phyloP scores from a whole-genome alignment of 2,888 invertebrate genomes.

The Apocheima hispidaria region DNA sequence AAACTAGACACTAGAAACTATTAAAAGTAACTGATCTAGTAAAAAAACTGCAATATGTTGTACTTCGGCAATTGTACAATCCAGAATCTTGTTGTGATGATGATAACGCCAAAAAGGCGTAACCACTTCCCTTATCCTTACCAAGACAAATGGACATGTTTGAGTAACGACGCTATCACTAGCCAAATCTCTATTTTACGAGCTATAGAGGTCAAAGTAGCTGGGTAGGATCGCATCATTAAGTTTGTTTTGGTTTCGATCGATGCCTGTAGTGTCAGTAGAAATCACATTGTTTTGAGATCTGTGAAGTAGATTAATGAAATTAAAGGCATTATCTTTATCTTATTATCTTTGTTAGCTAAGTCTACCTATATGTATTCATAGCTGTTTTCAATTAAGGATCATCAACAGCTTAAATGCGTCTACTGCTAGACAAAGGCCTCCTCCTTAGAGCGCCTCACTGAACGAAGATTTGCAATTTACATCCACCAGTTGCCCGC shows the following conservation, averaged over 20 bases:
- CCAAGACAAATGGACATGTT: conserved; percentile 66
- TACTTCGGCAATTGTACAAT: conserved; percentile 48
- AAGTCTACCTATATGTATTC: too few relatives aligned
- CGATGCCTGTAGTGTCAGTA: conserved; percentile 17
- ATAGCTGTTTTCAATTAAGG: too few relatives aligned
- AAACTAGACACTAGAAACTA: not conserved
- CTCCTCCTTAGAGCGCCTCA: too few relatives aligned
- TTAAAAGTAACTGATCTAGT: not conserved
- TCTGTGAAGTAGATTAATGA: not conserved
- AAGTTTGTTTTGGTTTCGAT: conserved; percentile 17
- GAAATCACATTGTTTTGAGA: conserved; percentile 9
- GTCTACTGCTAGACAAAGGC: too few relatives aligned
- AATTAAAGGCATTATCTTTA: not conserved
- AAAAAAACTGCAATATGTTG: not conserved
- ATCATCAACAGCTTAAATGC: too few relatives aligned
- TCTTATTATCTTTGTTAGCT: not conserved
- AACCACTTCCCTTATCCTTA: conserved; percentile 53
- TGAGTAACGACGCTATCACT: not conserved
- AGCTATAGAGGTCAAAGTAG: conserved; percentile 16
- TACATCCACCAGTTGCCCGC: too few relatives aligned
- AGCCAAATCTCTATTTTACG: conserved; percentile 1
- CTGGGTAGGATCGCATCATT: not conserved
- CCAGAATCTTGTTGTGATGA: conserved; percentile 52
- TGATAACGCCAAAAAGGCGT: conserved; percentile 70
- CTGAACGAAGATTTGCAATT: too few relatives aligned